Percentiles rank a stretch among this genome's conserved stretches.
phyloP scores from a whole-genome alignment of 2,888 invertebrate species.

The Coleophora flavipennella region DNA sequence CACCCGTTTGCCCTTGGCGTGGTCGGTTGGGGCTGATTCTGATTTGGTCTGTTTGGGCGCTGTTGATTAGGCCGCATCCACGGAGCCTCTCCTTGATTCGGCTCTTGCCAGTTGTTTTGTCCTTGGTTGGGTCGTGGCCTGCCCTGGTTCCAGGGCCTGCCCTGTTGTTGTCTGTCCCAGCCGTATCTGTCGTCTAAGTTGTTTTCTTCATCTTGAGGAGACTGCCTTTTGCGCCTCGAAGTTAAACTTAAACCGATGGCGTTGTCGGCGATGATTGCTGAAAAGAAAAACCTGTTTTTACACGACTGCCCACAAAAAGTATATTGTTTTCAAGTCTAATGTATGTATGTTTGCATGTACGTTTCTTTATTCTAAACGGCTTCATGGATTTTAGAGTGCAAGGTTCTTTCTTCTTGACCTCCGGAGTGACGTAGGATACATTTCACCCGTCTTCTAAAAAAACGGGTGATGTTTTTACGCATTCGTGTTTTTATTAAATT shows the following conservation, averaged over 20 bases:
- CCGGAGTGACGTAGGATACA: too few species aligned
- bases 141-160: not conserved
- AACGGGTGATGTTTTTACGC: too few species aligned
- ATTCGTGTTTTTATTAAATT: too few species aligned
- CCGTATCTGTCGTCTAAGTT: constrained; percentile 47
- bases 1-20: not conserved
- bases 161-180: constrained; percentile 16
- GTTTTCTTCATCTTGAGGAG: constrained; percentile 17
- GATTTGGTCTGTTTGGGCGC: not conserved
- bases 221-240: constrained; percentile 32
- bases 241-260: constrained; percentile 21
- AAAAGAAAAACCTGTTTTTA: constrained; percentile 11
- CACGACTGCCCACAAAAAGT: too few species aligned
- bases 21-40: not conserved
- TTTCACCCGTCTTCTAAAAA: too few species aligned
- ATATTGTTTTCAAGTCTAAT: too few species aligned
- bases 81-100: not conserved
- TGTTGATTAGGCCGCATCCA: not conserved
- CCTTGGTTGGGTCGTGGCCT: not conserved
- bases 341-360: too few species aligned
- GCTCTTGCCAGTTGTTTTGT: not conserved
- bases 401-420: too few species aligned
- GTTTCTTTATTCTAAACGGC: too few species aligned
- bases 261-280: constrained; percentile 30
- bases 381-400: too few species aligned